These are phyloP conservation scores for Hassar affinis DNA, from an alignment of 2,113 vertebrate genomes.

Conservation along the genomic window DNA sequence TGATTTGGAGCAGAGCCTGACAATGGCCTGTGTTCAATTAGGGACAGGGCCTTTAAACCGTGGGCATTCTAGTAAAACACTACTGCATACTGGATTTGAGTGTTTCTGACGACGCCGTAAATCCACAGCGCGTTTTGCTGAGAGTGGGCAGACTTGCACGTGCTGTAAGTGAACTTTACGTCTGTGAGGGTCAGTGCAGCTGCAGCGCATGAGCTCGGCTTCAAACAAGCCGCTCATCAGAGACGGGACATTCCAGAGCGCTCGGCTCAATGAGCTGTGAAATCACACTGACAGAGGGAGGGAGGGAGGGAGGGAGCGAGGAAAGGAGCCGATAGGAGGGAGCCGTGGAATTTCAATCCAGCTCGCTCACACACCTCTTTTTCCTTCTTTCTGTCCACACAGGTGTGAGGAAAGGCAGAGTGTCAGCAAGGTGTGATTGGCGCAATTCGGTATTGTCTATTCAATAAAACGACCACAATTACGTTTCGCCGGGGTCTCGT, in stretches of 20 bases:
- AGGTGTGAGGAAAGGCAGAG: background rate
- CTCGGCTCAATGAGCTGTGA: conserved; percentile 58
- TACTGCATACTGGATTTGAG: background rate
- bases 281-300: conserved; percentile 50
- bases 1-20: background rate
- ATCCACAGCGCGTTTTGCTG: background rate
- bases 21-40: background rate
- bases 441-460: too few species aligned
- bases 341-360: conserved; percentile 52
- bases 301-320: background rate
- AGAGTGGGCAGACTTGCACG: background rate
- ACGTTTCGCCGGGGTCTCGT: too few species aligned
- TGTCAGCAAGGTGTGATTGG: too few species aligned
- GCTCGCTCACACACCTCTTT: conserved; percentile 9
- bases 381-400: background rate
- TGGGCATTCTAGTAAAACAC: background rate
- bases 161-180: conserved; percentile 39
- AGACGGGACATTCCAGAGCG: conserved; percentile 58
- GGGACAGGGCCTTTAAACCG: background rate
- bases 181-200: conserved; percentile 41
- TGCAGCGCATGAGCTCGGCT: conserved; percentile 8
- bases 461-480: too few species aligned
- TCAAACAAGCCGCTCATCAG: conserved; percentile 41
- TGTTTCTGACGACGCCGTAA: background rate
- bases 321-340: conserved; percentile 54